Evolutionary conservation across 2,113 vertebrate genomes (phyloP), one percentile per base, ranked within the genome.

Genomic region (Oreochromis spilurus): DNA sequence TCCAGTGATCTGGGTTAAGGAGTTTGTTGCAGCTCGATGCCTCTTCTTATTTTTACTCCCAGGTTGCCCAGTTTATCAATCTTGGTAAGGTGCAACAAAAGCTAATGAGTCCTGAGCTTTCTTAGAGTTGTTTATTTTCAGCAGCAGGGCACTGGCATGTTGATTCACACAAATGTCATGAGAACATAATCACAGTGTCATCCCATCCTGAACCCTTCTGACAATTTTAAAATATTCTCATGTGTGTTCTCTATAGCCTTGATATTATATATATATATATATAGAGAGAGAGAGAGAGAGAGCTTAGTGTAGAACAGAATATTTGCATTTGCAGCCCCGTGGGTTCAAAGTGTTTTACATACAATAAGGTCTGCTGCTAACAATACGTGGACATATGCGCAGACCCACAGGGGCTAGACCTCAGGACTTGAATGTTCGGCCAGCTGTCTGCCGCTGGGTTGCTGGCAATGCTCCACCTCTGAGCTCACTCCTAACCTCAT

Each of bases 381-480:
- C 88, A 81, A 83, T 19, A 53, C 70, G n/a, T 80, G 79, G 48
- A 75, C 92, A 93, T 92, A 91, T 93, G 91, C 60, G 9, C 31
- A 10, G 13, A 62, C 79, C 85, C 79, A 4, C 13, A 6, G 81
- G 90, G 83, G 31, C 53, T 3, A 8, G 84, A 92, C 92, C 89
- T 89, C 84, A 5, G 87, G 84, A 85, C 77, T 90, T 5, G 31
- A 87, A 93, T 88, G 83, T 40, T 45, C 62, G 70, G 83, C 91
- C 93, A 93, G 93, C 90, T 94, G 93, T 88, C 91, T 54, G 86
- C 90, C 80, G 72, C 94, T 93, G 94, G 91, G 92, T 86, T 16
- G 45, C 90, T 93, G 91, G 94, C 89, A 10, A 7, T 5, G 34
- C 85, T 92, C 88, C 89, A 93, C 87, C 89, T 89, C 85, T 93